Evolutionary conservation across 1,140 invertebrate genomes (phyloP).

Genomic region (Drosophila sp.): DNA sequence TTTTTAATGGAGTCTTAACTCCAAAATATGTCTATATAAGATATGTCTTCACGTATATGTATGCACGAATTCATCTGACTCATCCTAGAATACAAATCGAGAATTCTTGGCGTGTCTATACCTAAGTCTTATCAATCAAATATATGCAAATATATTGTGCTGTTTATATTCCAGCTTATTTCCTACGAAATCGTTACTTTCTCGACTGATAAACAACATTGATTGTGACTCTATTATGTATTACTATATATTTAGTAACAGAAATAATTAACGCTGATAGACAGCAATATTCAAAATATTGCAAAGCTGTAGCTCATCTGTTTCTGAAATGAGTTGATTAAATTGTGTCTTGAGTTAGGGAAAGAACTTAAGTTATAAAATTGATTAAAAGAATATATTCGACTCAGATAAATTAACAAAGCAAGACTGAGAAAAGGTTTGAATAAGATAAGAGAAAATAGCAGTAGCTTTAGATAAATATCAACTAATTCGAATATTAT

Average conservation of each 20-base stretch:
- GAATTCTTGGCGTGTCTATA: not conserved
- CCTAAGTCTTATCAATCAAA: constrained; percentile 11
- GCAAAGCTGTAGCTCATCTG: not conserved
- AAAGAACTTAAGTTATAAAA: too few species aligned
- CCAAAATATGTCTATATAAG: constrained; percentile 6
- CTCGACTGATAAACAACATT: constrained; percentile 24
- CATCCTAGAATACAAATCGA: constrained; percentile 16
- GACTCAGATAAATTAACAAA: too few species aligned
- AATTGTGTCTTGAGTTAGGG: not conserved
- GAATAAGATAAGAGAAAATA: too few species aligned
- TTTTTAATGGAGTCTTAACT: constrained; percentile 27
- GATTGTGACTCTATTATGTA: constrained; percentile 21
- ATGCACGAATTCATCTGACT: constrained; percentile 22
- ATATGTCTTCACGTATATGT: constrained; percentile 9
- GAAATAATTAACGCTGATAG: constrained; percentile 34
- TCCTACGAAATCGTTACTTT: constrained; percentile 29
- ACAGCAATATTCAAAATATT: constrained; percentile 16
- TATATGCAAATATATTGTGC: not conserved
- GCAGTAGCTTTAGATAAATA: too few species aligned
- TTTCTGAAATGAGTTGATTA: not conserved
- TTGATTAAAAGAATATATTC: too few species aligned
- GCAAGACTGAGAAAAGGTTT: too few species aligned
- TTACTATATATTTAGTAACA: constrained; percentile 21
- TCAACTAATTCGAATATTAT: too few species aligned
- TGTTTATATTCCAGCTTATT: constrained; percentile 9